Conservation (phyloP, 2,113 vertebrate genomes). For the Clarias magur region DNA sequence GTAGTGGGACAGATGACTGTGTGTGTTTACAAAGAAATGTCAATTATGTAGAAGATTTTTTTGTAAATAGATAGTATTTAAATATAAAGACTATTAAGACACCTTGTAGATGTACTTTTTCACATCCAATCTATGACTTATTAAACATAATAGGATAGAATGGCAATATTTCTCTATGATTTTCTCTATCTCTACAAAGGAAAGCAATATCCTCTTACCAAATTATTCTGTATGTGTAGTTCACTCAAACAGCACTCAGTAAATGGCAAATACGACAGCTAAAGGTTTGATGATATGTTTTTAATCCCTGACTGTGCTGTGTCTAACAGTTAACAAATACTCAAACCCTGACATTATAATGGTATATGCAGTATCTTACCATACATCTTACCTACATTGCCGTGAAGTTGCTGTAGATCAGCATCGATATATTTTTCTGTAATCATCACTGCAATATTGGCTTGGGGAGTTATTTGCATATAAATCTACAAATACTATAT, state of each 20-base stretch:
- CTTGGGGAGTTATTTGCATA: neutral
- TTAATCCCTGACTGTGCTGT: neutral
- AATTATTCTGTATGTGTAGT: neutral
- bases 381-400: neutral
- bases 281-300: neutral
- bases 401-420: neutral
- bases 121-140: constrained; percentile 3
- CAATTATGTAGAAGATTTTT: too few species aligned
- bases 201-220: neutral
- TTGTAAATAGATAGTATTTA: too few species aligned
- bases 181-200: constrained; percentile 14
- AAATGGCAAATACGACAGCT: neutral
- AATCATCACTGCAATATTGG: neutral
- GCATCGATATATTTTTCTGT: neutral
- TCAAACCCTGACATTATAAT: neutral
- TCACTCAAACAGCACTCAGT: neutral
- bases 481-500: neutral
- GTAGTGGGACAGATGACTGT: too few species aligned
- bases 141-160: neutral
- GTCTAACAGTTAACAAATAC: neutral
- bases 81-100: neutral
- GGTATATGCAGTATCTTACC: neutral
- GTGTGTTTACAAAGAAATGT: too few species aligned
- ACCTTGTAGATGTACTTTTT: neutral
- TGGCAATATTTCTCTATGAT: neutral